phyloP scores from a whole-genome alignment of 2,797 vertebrate genomes.

The Etheostoma perlongum region DNA sequence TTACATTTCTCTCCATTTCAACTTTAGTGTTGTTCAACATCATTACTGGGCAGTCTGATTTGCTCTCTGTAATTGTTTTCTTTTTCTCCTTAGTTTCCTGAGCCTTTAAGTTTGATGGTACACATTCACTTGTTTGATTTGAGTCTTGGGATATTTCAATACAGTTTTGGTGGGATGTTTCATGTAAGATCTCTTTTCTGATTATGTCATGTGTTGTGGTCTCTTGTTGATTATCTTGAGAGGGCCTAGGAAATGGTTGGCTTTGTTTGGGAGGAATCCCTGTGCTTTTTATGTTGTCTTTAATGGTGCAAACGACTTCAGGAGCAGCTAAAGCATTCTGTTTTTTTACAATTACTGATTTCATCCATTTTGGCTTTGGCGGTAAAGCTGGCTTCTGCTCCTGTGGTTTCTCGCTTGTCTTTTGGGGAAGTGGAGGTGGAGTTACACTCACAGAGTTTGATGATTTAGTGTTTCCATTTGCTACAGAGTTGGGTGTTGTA shows the following conservation, averaged over 20 bases:
- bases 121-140: conserved; percentile 44
- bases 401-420: conserved; percentile 76
- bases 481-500: conserved; percentile 72
- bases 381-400: conserved; percentile 79
- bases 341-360: conserved; percentile 59
- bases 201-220: conserved; percentile 40
- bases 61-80: conserved; percentile 31
- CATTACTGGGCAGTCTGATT: conserved; percentile 31
- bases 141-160: conserved; percentile 31
- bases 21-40: conserved; percentile 30
- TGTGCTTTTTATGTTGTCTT: conserved; percentile 40
- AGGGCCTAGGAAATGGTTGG: conserved; percentile 45
- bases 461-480: conserved; percentile 72
- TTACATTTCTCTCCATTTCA: conserved; percentile 75
- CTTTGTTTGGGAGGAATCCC: conserved; percentile 53
- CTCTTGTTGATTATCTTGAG: conserved; percentile 58
- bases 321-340: conserved; percentile 66
- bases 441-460: conserved; percentile 56
- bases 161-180: conserved; percentile 8
- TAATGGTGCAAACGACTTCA: conserved; percentile 77
- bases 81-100: conserved; percentile 61
- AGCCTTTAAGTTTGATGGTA: conserved; percentile 46
- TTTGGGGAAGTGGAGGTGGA: conserved; percentile 73
- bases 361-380: conserved; percentile 80
- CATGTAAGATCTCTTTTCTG: conserved; percentile 24